phyloP scores from a whole-genome alignment of 2,888 invertebrate species.

The Erpobdella octoculata region DNA sequence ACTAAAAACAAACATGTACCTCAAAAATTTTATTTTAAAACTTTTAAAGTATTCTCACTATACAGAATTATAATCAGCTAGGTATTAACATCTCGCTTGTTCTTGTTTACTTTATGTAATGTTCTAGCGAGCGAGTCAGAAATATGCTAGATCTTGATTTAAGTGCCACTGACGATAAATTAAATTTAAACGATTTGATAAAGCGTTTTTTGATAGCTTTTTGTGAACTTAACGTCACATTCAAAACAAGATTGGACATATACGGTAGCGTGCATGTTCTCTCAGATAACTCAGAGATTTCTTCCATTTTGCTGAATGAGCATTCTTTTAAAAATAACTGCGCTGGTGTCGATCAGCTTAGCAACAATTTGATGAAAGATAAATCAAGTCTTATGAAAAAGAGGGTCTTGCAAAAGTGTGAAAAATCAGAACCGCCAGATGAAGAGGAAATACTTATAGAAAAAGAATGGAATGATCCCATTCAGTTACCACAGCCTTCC shows the following conservation, averaged over 20 bases:
- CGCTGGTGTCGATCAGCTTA: neutral
- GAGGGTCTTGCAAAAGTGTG: neutral
- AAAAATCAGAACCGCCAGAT: neutral
- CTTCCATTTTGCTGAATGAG: slow-evolving; percentile 29
- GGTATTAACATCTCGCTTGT: too few species aligned
- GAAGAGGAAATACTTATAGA: neutral
- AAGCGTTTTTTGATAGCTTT: slow-evolving; percentile 29
- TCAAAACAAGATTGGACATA: slow-evolving; percentile 25
- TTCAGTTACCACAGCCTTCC: slow-evolving; percentile 6
- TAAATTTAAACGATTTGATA: slow-evolving; percentile 24
- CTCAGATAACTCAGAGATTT: slow-evolving; percentile 27
- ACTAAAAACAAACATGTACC: too few species aligned
- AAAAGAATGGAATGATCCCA: slow-evolving; percentile 5
- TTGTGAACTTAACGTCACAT: slow-evolving; percentile 29
- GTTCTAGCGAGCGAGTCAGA: neutral
- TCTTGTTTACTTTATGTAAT: slow-evolving; percentile 3
- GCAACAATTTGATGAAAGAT: neutral
- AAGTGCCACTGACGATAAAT: neutral
- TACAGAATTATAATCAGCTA: too few species aligned
- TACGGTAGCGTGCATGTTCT: slow-evolving; percentile 30
- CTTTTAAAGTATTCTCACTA: too few species aligned
- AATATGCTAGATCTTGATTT: neutral
- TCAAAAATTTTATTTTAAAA: too few species aligned
- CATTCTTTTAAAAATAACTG: slow-evolving; percentile 17
- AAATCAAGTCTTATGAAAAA: neutral